Conservation (phyloP, 2,797 vertebrate species). For the Arvicola amphibius region DNA sequence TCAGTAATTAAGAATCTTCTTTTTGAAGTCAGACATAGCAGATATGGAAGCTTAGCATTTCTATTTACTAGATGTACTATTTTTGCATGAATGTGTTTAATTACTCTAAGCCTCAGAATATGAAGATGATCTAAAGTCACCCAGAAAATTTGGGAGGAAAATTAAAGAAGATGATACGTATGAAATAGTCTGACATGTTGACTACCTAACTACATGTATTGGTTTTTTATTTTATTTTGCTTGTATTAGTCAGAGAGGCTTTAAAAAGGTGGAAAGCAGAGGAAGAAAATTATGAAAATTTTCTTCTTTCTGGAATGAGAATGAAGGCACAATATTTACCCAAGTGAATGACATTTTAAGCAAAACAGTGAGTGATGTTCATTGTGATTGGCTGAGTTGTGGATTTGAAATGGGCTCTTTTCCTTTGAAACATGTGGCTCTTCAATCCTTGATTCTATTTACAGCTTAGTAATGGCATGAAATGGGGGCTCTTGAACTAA, state of each 20-base stretch:
- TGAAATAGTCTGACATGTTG: conserved; percentile 5
- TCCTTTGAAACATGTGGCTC: background rate
- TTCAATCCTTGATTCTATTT: background rate
- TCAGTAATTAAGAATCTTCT: background rate
- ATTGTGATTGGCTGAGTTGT: conserved; percentile 35
- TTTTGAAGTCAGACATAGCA: background rate
- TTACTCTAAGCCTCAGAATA: background rate
- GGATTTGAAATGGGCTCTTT: conserved; percentile 42
- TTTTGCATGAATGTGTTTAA: conserved; percentile 27
- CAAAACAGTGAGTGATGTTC: background rate
- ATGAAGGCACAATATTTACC: background rate
- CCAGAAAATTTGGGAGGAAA: background rate
- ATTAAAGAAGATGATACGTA: conserved; percentile 23
- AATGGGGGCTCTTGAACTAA: background rate
- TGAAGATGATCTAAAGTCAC: background rate
- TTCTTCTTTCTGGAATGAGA: conserved; percentile 23
- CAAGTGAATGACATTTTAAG: conserved; percentile 8
- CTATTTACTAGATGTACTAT: background rate
- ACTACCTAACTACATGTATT: background rate
- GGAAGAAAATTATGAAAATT: background rate
- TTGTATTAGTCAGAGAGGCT: background rate
- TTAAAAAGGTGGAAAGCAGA: background rate
- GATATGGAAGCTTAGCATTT: background rate
- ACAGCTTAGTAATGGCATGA: background rate
- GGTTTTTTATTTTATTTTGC: conserved; percentile 51